These are phyloP conservation scores for Phorcus lineatus DNA, from an alignment of 2,888 invertebrate genomes.

Conservation along the genomic window DNA sequence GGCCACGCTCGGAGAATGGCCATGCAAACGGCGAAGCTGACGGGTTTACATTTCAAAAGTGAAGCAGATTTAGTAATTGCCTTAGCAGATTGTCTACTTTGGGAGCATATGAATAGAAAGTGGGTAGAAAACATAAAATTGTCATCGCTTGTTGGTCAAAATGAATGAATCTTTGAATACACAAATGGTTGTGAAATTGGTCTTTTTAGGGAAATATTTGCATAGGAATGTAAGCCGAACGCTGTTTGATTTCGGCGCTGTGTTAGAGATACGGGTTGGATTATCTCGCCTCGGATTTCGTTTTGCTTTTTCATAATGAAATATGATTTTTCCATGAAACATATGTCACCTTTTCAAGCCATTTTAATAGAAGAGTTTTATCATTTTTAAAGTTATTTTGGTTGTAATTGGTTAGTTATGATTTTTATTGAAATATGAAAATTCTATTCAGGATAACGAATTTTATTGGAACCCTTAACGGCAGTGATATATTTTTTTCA, in stretches of 20 bases:
- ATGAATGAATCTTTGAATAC: background rate
- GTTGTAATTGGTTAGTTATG: background rate
- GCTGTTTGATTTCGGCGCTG: background rate
- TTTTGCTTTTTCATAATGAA: too few species aligned
- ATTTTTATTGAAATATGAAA: background rate
- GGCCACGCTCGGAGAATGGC: constrained; percentile 16
- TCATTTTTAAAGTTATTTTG: background rate
- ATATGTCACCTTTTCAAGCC: background rate
- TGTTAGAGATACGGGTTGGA: too few species aligned
- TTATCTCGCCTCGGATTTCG: too few species aligned
- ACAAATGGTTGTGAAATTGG: constrained; percentile 1
- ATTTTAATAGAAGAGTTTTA: background rate
- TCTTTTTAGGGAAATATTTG: background rate
- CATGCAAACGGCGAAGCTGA: background rate
- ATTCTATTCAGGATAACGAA: background rate
- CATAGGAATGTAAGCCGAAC: background rate
- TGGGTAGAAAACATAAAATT: background rate
- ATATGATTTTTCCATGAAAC: too few species aligned
- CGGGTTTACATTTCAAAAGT: background rate
- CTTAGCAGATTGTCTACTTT: constrained; percentile 9
- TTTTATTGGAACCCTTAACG: too few species aligned
- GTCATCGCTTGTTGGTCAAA: background rate
- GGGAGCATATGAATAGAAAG: background rate
- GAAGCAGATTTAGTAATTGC: background rate
- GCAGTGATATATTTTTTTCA: too few species aligned